phyloP scores from a whole-genome alignment of 2,797 vertebrate species.

The Myoxocephalus aenaeus region DNA sequence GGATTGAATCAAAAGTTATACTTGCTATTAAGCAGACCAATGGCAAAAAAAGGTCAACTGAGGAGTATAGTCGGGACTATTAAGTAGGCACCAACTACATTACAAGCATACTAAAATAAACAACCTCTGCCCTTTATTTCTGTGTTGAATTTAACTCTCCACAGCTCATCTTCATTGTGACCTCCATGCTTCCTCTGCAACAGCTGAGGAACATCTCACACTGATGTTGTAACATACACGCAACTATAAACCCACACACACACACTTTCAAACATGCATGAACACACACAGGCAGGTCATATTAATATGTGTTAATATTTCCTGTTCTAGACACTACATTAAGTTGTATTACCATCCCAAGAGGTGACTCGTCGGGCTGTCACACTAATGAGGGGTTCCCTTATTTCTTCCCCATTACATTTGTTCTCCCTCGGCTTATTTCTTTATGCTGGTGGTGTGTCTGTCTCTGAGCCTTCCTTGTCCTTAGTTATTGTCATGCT shows the following conservation, averaged over 20 bases:
- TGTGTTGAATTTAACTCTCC: slow-evolving; percentile 2
- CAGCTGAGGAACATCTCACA: slow-evolving; percentile 57
- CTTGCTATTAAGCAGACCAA: neutral
- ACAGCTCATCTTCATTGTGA: slow-evolving; percentile 25
- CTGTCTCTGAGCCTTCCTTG: slow-evolving; percentile 17
- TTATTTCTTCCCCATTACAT: slow-evolving; percentile 35
- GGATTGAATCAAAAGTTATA: slow-evolving; percentile 3
- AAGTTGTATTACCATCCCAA: slow-evolving; percentile 64
- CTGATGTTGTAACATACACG: slow-evolving; percentile 16
- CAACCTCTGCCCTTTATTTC: slow-evolving; percentile 9
- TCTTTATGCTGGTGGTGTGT: slow-evolving; percentile 33
- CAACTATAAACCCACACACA: slow-evolving; percentile 12
- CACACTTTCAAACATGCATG: neutral
- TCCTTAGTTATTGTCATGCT: slow-evolving; percentile 22
- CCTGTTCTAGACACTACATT: slow-evolving; percentile 63
- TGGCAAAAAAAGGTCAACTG: neutral
- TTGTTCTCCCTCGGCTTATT: slow-evolving; percentile 39
- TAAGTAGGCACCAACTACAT: neutral
- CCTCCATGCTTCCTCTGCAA: slow-evolving; percentile 19
- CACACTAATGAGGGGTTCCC: slow-evolving; percentile 76
- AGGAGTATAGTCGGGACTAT: neutral
- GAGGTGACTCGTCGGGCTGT: slow-evolving; percentile 70
- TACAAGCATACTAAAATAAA: slow-evolving; percentile 14
- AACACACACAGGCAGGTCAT: slow-evolving; percentile 52
- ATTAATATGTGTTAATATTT: slow-evolving; percentile 59